Base-by-base conservation (phyloP, 2,797 vertebrate genomes). In the Tangara arthus region DNA sequence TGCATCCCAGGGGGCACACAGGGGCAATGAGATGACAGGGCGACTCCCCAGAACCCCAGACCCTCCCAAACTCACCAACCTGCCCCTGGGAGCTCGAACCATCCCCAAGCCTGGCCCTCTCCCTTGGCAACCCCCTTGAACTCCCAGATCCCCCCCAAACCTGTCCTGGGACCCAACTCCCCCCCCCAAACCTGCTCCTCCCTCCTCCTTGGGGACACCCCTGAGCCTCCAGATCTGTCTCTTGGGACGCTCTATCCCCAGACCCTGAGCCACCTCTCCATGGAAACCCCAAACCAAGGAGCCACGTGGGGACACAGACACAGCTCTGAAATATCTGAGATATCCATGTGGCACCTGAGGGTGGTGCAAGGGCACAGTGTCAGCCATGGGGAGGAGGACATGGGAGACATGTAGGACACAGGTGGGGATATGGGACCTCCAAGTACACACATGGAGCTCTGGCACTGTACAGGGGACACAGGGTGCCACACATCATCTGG, bases 331-430 rank as follows among this genome's bases (percentile, higher is more conserved):
- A 26, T 4, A 10, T 34, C 60, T 32, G 66, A 30, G 63, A 41
- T 19, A 49, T 23, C 27, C 44, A 19, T 15, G 44, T 53, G 64
- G 44, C 21, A 98, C 98, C 98, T 99, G 97, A 12, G 98, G 98
- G 70, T 97, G 95, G 90, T 98, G 98, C 66, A 99, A 90, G 22
- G 99, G 96, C 92, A 98, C 98, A 18, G 97, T 98, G 69, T 98
- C 96, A 2, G 98, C 97, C 98, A 20, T 1, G 4, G 37, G 8
- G 41, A 47, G 11, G n/a, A 34, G 18, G 37, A 53, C 34, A 34
- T 3, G 6, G 35, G 26, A 34, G 23, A 18, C 34, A 27, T 3
- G 7, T 7, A 28, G 35, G 35, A 76, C 35, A 55, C 1, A 4
- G 7, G 13, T 15, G 52, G 37, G 52, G 11, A 68, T 26, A 42